A percentile compares a stretch with the other conserved stretches of the same genome.
Evolutionary conservation across 2,888 invertebrate species (phyloP).

Genomic region (Drosophila antonietae): DNA sequence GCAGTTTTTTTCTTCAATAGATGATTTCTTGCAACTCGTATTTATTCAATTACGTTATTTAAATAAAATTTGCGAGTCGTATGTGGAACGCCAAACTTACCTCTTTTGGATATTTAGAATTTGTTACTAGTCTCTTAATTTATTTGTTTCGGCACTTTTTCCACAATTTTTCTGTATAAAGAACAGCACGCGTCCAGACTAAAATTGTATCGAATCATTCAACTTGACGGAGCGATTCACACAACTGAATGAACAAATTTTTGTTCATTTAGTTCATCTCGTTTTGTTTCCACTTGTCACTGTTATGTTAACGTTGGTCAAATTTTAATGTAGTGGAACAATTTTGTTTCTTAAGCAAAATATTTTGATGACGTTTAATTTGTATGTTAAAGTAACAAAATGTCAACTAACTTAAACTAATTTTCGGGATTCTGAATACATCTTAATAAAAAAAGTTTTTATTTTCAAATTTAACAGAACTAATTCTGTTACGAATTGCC

Average conservation of each 20-base stretch:
- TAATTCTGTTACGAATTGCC: neutral
- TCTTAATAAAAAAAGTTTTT: neutral
- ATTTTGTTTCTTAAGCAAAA: neutral
- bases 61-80: neutral
- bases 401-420: neutral
- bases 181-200: constrained; percentile 42
- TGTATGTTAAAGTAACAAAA: neutral
- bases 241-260: neutral
- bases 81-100: constrained; percentile 18
- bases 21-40: neutral
- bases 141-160: constrained; percentile 39
- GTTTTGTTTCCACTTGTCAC: neutral
- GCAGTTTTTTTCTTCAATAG: constrained; percentile 10
- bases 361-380: neutral
- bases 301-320: neutral
- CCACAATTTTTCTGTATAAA: constrained; percentile 39
- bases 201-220: constrained; percentile 28
- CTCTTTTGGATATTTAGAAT: constrained; percentile 33
- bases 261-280: neutral
- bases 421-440: neutral
- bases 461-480: constrained; percentile 1
- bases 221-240: neutral
- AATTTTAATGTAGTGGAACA: too few relatives aligned
- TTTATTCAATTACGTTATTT: too few relatives aligned
- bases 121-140: constrained; percentile 14